Evolutionary conservation across 2,113 vertebrate genomes (phyloP).

Genomic region (Chloropsis hardwickii): DNA sequence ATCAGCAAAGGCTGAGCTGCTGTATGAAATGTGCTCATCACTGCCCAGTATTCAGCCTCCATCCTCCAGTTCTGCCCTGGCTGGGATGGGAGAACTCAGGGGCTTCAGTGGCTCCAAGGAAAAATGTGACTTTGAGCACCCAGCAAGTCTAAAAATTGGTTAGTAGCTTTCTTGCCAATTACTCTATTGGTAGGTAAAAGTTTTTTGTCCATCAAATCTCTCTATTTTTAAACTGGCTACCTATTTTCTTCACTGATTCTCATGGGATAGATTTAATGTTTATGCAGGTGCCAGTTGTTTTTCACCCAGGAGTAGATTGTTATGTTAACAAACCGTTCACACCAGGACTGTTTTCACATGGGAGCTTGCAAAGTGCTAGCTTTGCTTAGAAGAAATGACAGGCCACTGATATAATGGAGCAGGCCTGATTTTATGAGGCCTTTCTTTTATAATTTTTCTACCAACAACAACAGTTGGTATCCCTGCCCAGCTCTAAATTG

Average conservation of each 20-base stretch:
- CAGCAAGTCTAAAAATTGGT: background rate
- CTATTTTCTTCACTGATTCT: background rate
- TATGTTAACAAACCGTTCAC: background rate
- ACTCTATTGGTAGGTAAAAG: background rate
- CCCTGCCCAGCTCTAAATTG: background rate
- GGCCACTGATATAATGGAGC: background rate
- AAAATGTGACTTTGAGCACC: fast-evolving
- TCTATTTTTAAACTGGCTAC: background rate
- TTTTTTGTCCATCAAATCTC: background rate
- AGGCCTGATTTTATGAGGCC: background rate
- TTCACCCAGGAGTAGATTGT: background rate
- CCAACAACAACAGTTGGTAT: background rate
- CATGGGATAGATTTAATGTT: background rate
- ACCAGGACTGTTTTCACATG: background rate
- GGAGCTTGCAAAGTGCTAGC: background rate
- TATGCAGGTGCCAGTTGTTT: background rate
- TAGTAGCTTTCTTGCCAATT: background rate
- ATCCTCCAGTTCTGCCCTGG: background rate
- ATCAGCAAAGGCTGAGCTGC: background rate
- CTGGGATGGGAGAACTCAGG: fast-evolving
- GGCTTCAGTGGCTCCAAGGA: background rate
- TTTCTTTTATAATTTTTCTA: background rate
- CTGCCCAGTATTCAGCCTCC: background rate
- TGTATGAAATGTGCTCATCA: background rate
- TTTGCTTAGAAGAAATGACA: background rate